Conservation (phyloP, 2,797 vertebrate genomes). For the Naso thynnoides region DNA sequence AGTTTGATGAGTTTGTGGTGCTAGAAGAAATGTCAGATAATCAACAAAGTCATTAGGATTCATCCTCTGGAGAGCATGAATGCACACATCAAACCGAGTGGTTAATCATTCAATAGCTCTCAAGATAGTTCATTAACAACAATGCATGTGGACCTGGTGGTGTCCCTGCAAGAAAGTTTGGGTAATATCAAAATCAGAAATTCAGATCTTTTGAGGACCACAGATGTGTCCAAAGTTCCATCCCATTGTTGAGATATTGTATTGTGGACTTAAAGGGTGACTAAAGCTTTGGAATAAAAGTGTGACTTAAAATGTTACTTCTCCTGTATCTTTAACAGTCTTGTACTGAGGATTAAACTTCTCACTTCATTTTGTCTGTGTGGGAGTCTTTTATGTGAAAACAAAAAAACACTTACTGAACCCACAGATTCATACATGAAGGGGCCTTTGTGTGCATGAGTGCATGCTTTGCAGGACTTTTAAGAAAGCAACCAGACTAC, state of each 20-base stretch:
- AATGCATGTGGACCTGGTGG: background rate
- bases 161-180: background rate
- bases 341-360: background rate
- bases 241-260: too few relatives aligned
- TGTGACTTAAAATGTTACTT: background rate
- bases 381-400: background rate
- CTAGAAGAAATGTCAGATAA: too few relatives aligned
- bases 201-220: too few relatives aligned
- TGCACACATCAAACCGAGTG: too few relatives aligned
- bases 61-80: too few relatives aligned
- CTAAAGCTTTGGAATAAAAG: too few relatives aligned
- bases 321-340: slow-evolving; percentile 9
- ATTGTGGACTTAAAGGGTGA: background rate
- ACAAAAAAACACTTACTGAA: slow-evolving; percentile 1
- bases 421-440: background rate
- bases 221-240: too few relatives aligned
- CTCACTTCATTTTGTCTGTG: background rate
- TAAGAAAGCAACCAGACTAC: slow-evolving; percentile 30
- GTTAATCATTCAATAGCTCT: too few relatives aligned
- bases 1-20: too few relatives aligned
- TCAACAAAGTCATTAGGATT: too few relatives aligned
- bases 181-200: too few relatives aligned
- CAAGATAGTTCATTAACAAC: background rate
- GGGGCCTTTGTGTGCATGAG: background rate
- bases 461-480: slow-evolving; percentile 2